phyloP scores from a whole-genome alignment of 2,888 invertebrate species.

The Atrina japonica region DNA sequence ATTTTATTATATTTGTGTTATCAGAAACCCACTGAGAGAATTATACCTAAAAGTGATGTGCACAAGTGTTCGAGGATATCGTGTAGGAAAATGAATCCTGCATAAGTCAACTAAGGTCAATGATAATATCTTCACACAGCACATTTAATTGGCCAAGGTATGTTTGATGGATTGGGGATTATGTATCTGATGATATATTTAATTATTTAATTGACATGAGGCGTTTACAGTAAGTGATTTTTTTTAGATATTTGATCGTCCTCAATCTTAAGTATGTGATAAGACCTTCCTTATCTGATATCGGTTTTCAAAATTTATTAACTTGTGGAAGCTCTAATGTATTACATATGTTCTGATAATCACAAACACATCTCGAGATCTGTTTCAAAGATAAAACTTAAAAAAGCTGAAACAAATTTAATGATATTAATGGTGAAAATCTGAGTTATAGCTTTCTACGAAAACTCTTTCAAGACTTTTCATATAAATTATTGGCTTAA shows the following conservation, averaged over 20 bases:
- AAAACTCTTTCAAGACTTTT: too few species aligned
- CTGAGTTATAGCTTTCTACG: not conserved
- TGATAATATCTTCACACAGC: conserved; percentile 26
- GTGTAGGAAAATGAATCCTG: conserved; percentile 8
- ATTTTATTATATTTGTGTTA: conserved; percentile 23
- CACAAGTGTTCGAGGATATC: conserved; percentile 26
- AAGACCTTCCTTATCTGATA: conserved; percentile 24
- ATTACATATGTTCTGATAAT: conserved; percentile 34
- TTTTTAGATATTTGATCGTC: conserved; percentile 31
- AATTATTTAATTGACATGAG: conserved; percentile 37
- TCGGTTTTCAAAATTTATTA: conserved; percentile 32
- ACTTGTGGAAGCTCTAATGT: conserved; percentile 25
- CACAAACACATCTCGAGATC: conserved; percentile 27
- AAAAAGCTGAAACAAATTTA: conserved; percentile 16
- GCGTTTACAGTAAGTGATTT: conserved; percentile 26
- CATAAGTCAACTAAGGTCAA: conserved; percentile 23
- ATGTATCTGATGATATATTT: conserved; percentile 29
- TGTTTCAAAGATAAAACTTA: conserved; percentile 31
- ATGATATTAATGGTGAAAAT: conserved; percentile 25
- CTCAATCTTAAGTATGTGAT: conserved; percentile 31
- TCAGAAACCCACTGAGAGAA: conserved; percentile 9
- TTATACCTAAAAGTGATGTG: conserved; percentile 27
- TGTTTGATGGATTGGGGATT: conserved; percentile 30
- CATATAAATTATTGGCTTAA: too few species aligned
- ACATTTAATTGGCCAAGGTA: conserved; percentile 30